phyloP scores from a whole-genome alignment of 2,797 vertebrate genomes.

The Danio albolineatus region DNA sequence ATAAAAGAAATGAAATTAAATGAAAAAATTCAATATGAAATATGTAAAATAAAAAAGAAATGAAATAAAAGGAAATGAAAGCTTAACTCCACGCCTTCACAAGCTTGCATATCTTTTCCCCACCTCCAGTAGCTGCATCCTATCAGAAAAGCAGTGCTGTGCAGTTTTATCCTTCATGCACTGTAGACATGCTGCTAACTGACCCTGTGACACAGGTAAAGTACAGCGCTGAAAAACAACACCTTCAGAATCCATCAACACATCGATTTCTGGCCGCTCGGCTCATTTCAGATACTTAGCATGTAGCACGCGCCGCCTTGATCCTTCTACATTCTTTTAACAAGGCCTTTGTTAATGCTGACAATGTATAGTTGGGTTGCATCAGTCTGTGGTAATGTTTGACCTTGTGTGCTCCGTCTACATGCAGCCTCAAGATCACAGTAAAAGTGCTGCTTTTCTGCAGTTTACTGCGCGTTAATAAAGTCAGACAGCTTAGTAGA shows the following conservation, averaged over 20 bases:
- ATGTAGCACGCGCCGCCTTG: constrained; percentile 34
- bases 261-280: constrained; percentile 42
- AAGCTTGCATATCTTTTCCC: too few species aligned
- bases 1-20: too few species aligned
- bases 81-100: too few species aligned
- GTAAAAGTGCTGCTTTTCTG: not conserved
- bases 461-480: constrained; percentile 8
- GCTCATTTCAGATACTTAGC: constrained; percentile 47
- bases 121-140: not conserved
- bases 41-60: too few species aligned
- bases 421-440: constrained; percentile 10
- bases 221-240: not conserved
- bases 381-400: constrained; percentile 40
- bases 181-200: constrained; percentile 27
- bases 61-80: too few species aligned
- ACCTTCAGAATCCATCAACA: constrained; percentile 32
- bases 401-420: constrained; percentile 38
- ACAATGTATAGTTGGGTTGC: constrained; percentile 22
- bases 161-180: constrained; percentile 23
- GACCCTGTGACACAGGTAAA: constrained; percentile 18
- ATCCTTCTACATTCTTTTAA: constrained; percentile 33
- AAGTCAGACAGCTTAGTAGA: not conserved
- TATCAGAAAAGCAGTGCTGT: constrained; percentile 15
- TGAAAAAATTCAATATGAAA: too few species aligned
- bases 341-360: constrained; percentile 31